Evolutionary conservation across 2,113 vertebrate species (phyloP).

Genomic region (Oostethus manadensis): DNA sequence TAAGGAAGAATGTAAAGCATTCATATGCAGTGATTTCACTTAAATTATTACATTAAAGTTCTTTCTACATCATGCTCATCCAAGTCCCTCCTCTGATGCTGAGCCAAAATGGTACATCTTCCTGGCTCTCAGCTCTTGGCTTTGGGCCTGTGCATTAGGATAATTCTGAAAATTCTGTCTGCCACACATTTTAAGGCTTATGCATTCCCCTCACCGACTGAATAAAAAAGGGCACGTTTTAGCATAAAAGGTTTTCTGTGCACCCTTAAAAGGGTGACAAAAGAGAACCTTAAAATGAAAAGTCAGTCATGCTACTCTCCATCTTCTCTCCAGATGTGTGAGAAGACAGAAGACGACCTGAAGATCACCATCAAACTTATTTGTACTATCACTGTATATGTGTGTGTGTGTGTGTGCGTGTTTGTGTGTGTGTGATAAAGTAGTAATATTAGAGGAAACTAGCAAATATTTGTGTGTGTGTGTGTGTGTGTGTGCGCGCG

Average conservation of each 20-base stretch:
- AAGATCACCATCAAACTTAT: neutral
- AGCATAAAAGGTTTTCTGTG: slow-evolving; percentile 18
- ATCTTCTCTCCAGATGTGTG: slow-evolving; percentile 5
- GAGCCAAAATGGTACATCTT: slow-evolving; percentile 43
- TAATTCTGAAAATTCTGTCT: slow-evolving; percentile 43
- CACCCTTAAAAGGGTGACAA: slow-evolving; percentile 15
- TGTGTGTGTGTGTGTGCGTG: neutral
- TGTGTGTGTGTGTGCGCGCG: neutral
- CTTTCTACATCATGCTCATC: slow-evolving; percentile 40
- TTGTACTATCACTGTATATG: neutral
- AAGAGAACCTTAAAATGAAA: slow-evolving; percentile 3
- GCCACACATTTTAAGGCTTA: slow-evolving; percentile 22
- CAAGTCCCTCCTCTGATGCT: slow-evolving; percentile 40
- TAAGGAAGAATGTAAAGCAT: slow-evolving; percentile 26
- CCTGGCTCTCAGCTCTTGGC: slow-evolving; percentile 39
- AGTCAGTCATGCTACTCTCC: neutral
- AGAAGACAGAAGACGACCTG: neutral
- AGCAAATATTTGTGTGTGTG: neutral
- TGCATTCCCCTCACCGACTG: slow-evolving; percentile 17
- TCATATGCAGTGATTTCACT: slow-evolving; percentile 39
- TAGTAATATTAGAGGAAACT: neutral
- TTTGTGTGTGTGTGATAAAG: neutral
- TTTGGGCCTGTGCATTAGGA: slow-evolving; percentile 28
- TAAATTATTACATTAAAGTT: slow-evolving; percentile 46
- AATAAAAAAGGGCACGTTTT: slow-evolving; percentile 12